Evolutionary conservation across 2,888 invertebrate species (phyloP), one percentile per base, ranked within the genome.

Genomic region (Zhengitettix transpicula): DNA sequence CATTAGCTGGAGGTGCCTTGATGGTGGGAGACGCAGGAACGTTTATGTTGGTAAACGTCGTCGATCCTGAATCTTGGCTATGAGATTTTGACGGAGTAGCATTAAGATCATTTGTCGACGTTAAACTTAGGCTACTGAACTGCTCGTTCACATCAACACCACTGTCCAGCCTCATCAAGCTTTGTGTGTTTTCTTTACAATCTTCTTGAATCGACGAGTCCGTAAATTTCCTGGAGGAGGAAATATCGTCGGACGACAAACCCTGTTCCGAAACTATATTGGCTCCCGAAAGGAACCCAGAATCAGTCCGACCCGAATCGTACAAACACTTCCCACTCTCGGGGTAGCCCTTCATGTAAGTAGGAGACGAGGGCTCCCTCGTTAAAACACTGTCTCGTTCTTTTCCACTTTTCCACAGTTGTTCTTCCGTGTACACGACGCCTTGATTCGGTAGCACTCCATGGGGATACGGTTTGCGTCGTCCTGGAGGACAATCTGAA

Each of bases 131-230:
- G 66, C 78, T 78, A 64, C 81, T 79, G 65, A 88, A 77, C 68
- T 78, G 78, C 68, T 83, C 82, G 58, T 81, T 75, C 65, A 75
- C 71, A 67, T 81, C 82, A 41, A 84, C 76, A 67, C 84, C 86
- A 75, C 84, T 83, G 70, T 87, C 87, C 60, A 81, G 72, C 70
- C 77, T 75, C 80, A 81, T 81, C 65, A 66, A 68, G 59, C 41
- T 60, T 47, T 62, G 63, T 57, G 64, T 62, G 14, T 62, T 60
- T 51, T 51, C 56, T 17, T 17, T 28, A 55, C 58, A 56, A 42
- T 65, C 69, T 69, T 71, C 71, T 55, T 63, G 60, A 40, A 58
- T 54, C 42, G 62, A 59, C 47, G 63, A 63, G 61, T 64, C 62
- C 58, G 56, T 53, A 52, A 53, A 60, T 47, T 64, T 63, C 16